These are phyloP conservation scores for Capromys pilorides DNA, from an alignment of 2,797 vertebrate species.

Conservation along the genomic window DNA sequence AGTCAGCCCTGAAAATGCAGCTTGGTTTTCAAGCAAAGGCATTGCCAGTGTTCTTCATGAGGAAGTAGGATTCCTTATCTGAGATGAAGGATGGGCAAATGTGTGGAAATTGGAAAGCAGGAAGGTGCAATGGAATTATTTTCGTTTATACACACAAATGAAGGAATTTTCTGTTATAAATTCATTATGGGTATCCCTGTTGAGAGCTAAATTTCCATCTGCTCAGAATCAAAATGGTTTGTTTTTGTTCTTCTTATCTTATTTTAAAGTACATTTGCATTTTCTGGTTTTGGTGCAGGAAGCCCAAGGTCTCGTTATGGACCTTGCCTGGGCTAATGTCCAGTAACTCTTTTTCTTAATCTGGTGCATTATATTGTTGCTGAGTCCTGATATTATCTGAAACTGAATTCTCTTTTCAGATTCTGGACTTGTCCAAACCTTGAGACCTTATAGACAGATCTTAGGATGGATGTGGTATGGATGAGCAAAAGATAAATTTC, in stretches of 20 bases:
- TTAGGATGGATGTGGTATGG: background rate
- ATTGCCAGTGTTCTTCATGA: conserved; percentile 1
- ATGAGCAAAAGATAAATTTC: background rate
- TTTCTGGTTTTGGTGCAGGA: background rate
- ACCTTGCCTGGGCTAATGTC: background rate
- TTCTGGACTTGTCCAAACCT: background rate
- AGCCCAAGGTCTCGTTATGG: background rate
- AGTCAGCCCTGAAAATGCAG: conserved; percentile 3
- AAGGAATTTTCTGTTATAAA: background rate
- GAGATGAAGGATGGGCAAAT: background rate
- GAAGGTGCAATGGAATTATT: background rate
- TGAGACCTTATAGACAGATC: background rate
- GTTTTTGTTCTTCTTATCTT: background rate
- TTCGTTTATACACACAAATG: background rate
- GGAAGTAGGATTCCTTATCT: background rate
- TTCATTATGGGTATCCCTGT: background rate
- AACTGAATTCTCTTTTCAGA: background rate
- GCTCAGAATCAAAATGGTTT: background rate
- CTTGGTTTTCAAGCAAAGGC: background rate
- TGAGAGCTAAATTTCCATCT: background rate
- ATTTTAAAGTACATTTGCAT: background rate
- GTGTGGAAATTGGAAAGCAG: background rate
- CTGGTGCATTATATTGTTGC: background rate
- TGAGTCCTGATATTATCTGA: background rate
- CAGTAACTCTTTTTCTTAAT: background rate